Evolutionary conservation across 2,888 invertebrate genomes (phyloP).

Genomic region (Ametastegia equiseti): DNA sequence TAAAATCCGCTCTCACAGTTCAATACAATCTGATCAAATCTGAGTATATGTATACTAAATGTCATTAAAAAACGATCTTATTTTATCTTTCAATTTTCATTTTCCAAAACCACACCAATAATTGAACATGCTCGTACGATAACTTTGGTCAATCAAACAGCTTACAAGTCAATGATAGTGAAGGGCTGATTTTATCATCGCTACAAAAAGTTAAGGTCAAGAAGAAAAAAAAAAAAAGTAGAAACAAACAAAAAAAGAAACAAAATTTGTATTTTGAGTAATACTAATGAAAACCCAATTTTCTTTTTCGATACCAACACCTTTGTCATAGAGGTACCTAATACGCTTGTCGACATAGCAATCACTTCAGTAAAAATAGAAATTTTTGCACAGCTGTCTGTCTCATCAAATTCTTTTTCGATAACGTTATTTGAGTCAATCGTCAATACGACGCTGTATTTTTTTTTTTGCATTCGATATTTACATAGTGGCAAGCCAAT

Average conservation of each 20-base stretch:
- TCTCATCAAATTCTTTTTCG: constrained; percentile 28
- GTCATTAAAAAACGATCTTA: constrained; percentile 4
- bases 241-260: neutral
- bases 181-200: neutral
- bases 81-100: neutral
- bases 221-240: neutral
- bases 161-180: neutral
- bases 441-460: constrained; percentile 4
- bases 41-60: constrained; percentile 4
- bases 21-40: constrained; percentile 34
- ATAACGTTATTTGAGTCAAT: constrained; percentile 24
- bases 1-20: constrained; percentile 11
- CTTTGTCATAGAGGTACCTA: constrained; percentile 22
- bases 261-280: too few species aligned
- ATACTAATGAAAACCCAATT: neutral
- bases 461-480: constrained; percentile 2
- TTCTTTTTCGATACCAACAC: constrained; percentile 17
- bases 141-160: neutral
- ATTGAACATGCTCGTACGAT: constrained; percentile 8
- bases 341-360: constrained; percentile 35
- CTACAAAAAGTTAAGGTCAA: neutral
- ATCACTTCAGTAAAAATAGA: constrained; percentile 42
- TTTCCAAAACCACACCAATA: neutral
- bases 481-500: constrained; percentile 32
- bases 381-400: constrained; percentile 33